Percentiles rank a stretch among this genome's conserved stretches.
Conservation (phyloP, 2,888 invertebrate species). For the Eurytoma californica region DNA sequence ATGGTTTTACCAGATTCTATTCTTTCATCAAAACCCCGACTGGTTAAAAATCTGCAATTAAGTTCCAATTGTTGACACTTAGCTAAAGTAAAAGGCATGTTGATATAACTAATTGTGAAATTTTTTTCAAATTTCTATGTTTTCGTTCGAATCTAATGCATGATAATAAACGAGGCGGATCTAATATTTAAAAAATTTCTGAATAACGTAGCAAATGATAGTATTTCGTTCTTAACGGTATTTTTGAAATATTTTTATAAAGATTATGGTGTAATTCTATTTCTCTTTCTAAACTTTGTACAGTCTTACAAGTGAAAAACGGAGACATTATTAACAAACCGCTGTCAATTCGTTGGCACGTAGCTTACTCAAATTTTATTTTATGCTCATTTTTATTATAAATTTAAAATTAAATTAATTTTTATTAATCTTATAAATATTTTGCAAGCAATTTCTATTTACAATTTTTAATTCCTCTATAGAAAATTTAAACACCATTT, state of each 20-base stretch:
- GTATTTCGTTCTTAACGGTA: slow-evolving; percentile 9
- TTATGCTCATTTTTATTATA: no score
- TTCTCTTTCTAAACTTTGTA: slow-evolving; percentile 20
- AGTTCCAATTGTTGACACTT: slow-evolving; percentile 3
- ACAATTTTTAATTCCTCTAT: no score
- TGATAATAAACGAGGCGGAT: slow-evolving; percentile 2
- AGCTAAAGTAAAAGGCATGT: neutral
- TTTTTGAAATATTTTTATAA: slow-evolving; percentile 23
- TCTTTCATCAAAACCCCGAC: slow-evolving; percentile 6
- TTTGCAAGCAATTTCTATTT: no score
- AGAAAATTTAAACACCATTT: no score
- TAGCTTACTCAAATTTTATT: no score
- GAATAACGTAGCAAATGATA: slow-evolving; percentile 26
- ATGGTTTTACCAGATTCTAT: neutral
- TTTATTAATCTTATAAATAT: no score
- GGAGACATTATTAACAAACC: slow-evolving; percentile 16
- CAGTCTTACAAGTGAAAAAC: slow-evolving; percentile 9
- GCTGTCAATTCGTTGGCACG: no score
- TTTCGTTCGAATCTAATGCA: slow-evolving; percentile 17
- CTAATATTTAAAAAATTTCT: slow-evolving; percentile 15
- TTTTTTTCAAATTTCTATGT: slow-evolving; percentile 12
- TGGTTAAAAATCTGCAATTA: slow-evolving; percentile 15
- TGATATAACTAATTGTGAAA: neutral
- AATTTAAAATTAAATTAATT: no score
- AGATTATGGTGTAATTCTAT: slow-evolving; percentile 8